phyloP scores from a whole-genome alignment of 1,140 invertebrate species.

The Rhopalosiphum padi region DNA sequence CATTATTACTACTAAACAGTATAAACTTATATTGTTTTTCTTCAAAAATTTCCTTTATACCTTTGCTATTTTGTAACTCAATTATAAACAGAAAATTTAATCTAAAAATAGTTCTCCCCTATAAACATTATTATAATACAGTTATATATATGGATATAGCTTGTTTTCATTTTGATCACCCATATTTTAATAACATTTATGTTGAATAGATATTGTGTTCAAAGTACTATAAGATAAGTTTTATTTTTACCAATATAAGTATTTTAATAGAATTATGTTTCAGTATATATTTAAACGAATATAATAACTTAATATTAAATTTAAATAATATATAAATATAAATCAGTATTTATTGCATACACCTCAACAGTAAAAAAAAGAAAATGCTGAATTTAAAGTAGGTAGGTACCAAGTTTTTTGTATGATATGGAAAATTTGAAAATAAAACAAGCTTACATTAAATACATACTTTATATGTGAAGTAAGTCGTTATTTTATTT shows the following conservation, averaged over 20 bases:
- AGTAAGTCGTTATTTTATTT: not conserved
- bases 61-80: not conserved
- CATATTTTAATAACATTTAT: not conserved
- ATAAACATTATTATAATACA: not conserved
- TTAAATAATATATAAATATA: not conserved
- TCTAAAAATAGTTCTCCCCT: not conserved
- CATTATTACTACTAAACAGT: not conserved
- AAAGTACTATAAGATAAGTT: not conserved
- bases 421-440: not conserved
- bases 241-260: not conserved
- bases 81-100: not conserved
- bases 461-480: not conserved
- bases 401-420: not conserved
- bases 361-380: not conserved
- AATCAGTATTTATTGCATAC: not conserved
- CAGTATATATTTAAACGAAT: not conserved
- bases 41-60: not conserved
- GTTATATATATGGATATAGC: not conserved
- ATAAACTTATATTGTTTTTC: not conserved
- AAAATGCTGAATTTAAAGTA: not conserved
- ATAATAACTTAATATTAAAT: not conserved
- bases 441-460: not conserved
- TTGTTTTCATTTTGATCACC: not conserved
- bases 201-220: not conserved
- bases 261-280: not conserved